These are phyloP conservation scores for Branchipolynoe longqiensis DNA, from an alignment of 2,888 invertebrate species.

Conservation along the genomic window DNA sequence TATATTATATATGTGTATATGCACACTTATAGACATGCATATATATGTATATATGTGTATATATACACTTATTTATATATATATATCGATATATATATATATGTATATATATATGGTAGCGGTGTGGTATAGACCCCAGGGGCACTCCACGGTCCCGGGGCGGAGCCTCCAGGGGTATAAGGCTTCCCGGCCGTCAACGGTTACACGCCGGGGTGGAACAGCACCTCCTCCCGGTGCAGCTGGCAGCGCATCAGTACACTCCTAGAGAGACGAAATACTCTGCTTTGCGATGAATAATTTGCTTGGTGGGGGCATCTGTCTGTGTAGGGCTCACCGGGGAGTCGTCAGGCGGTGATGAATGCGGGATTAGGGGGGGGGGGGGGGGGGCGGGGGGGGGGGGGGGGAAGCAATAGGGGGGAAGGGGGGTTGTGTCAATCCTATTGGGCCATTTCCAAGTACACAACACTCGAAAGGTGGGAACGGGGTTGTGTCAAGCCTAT, in stretches of 20 bases:
- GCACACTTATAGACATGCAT: no score
- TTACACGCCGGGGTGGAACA: neutral
- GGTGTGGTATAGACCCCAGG: neutral
- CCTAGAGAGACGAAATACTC: conserved; percentile 5
- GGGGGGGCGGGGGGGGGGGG: no score
- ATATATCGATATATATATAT: no score
- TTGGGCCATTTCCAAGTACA: no score
- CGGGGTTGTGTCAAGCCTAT: conserved; percentile 15
- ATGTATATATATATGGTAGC: no score
- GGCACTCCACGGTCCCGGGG: neutral
- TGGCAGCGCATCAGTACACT: neutral
- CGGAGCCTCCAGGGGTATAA: neutral
- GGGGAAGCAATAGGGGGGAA: no score
- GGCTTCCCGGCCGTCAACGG: neutral
- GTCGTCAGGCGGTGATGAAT: neutral
- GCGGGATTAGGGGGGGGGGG: neutral
- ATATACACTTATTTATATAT: no score
- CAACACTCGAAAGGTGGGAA: neutral
- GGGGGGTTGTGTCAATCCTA: no score
- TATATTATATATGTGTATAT: no score
- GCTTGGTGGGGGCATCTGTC: neutral
- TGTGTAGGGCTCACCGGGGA: neutral
- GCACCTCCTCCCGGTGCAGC: neutral
- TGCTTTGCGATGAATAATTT: conserved; percentile 34
- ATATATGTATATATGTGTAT: no score